phyloP scores from a whole-genome alignment of 2,113 vertebrate genomes.

The Barbus barbus region DNA sequence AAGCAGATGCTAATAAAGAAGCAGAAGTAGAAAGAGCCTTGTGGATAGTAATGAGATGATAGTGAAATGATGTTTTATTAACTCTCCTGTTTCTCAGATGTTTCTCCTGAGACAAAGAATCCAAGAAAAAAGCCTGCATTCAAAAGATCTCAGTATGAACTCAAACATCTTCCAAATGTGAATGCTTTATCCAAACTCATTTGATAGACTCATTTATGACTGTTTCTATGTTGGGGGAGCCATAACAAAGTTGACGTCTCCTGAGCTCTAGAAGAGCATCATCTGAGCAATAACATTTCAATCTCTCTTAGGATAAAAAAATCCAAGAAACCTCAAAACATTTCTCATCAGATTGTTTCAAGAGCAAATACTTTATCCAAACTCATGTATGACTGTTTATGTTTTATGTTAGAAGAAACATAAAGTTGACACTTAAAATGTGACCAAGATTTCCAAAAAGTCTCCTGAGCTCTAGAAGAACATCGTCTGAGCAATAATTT shows the following conservation, averaged over 20 bases:
- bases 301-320: too few species aligned
- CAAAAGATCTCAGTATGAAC: neutral
- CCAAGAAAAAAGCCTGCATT: too few species aligned
- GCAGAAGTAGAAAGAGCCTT: neutral
- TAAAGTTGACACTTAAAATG: too few species aligned
- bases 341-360: too few species aligned
- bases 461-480: neutral
- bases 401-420: too few species aligned
- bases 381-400: too few species aligned
- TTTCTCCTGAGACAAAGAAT: too few species aligned
- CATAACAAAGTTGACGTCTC: neutral
- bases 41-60: neutral
- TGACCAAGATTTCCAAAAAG: too few species aligned
- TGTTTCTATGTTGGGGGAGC: neutral
- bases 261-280: neutral
- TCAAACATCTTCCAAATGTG: neutral
- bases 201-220: neutral
- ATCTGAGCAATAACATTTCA: neutral
- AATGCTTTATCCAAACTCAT: neutral
- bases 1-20: neutral
- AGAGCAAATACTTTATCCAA: too few species aligned
- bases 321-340: too few species aligned
- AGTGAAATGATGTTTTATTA: neutral
- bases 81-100: neutral
- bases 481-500: neutral